phyloP scores from a whole-genome alignment of 92 coral and sea anemone genomes.

The Ricordea florida region DNA sequence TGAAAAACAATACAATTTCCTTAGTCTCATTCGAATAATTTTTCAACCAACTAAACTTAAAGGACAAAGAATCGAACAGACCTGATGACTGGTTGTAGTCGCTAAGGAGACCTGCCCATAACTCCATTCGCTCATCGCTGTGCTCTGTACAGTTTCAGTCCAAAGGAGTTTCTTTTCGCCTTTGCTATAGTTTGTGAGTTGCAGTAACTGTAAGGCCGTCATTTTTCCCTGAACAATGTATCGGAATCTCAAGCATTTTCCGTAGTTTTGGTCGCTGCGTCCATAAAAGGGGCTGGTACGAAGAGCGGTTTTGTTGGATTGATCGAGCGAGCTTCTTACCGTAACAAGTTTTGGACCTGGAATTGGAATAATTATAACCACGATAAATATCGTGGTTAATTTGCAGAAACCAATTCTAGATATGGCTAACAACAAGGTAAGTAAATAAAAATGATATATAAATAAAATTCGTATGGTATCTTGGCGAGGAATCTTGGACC shows the following conservation, averaged over 20 bases:
- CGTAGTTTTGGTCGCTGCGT: neutral
- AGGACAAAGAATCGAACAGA: neutral
- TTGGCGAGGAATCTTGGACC: too few relatives aligned
- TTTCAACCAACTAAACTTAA: neutral
- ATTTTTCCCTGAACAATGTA: neutral
- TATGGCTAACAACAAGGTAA: too few relatives aligned
- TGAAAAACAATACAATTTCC: neutral
- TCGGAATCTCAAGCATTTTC: slow-evolving; percentile 15
- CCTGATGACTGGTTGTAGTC: neutral
- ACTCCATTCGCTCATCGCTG: neutral
- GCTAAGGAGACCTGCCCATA: slow-evolving; percentile 25
- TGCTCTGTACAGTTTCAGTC: neutral
- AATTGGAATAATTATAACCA: too few relatives aligned
- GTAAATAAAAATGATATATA: too few relatives aligned
- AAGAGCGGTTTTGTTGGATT: neutral
- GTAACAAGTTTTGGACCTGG: too few relatives aligned
- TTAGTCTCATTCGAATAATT: neutral
- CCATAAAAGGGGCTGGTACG: neutral
- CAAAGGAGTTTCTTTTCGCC: neutral
- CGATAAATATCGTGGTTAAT: too few relatives aligned
- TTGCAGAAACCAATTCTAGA: too few relatives aligned
- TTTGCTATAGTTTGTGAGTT: neutral
- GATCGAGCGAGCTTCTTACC: neutral
- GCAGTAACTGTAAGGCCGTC: neutral
- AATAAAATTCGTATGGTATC: too few relatives aligned